Evolutionary conservation across 2,888 invertebrate genomes (phyloP), one percentile per base, ranked within the genome.

Genomic region (Euclidia mi): DNA sequence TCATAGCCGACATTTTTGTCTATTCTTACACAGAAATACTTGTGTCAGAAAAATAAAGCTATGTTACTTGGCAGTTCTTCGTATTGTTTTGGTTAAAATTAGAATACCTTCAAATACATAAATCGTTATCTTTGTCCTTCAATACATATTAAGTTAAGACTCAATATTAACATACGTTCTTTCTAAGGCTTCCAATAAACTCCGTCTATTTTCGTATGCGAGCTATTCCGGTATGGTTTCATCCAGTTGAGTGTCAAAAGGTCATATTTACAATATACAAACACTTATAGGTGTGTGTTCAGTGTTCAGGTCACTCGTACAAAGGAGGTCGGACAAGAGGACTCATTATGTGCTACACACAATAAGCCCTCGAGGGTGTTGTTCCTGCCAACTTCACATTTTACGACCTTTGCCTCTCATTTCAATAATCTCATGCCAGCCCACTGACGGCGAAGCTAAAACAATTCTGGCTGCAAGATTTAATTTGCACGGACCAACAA

Each of bases 331-430:
- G 49, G n/a, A 17, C 43, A 46, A 65, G 79, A 66, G 77, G 71
- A 78, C 80, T 88, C 81, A 84, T 87, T 87, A 88, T 72, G 80
- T 81, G 67, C 79, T 82, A 75, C 68, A 79, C 80, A 87, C 85
- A 87, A 87, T 87, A 81, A 78, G 69, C 73, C 71, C 76, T 69
- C 64, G 47, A 61, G 81, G 78, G 74, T 70, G 69, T 65, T 71
- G 69, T 71, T 67, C 59, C 59, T 63, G 62, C 43, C 62, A 65
- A 67, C 68, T 59, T 62, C 38, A 55, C 46, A 45, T 56, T 53
- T 49, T 68, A 48, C 25, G 71, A 79, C 79, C 79, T 77, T 77
- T 76, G 63, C 65, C 71, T 57, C 76, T 71, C 69, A 71, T 82
- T 79, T 81, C 61, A 69, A 79, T 78, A 75, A 70, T 68, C 70